These are phyloP conservation scores for Microcebus jonahi DNA, from an alignment of 2,113 vertebrate species.

Conservation along the genomic window DNA sequence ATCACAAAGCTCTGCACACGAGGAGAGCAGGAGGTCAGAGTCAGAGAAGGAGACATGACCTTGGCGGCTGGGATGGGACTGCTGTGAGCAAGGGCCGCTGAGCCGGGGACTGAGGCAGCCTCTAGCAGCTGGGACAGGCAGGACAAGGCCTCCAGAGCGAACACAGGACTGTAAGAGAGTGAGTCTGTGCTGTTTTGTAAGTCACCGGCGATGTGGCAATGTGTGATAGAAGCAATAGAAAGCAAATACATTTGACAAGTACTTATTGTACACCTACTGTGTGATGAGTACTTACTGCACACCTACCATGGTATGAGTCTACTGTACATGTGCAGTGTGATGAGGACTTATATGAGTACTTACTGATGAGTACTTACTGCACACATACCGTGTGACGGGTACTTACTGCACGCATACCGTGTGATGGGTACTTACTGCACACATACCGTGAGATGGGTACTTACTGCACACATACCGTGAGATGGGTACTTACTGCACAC, in stretches of 20 bases:
- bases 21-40: not conserved
- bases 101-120: not conserved
- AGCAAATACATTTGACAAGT: not conserved
- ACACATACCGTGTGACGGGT: rapidly evolving
- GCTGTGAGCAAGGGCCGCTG: rapidly evolving
- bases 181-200: not conserved
- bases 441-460: no score
- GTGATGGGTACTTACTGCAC: no score
- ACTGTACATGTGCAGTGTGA: no score
- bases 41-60: not conserved
- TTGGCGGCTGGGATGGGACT: not conserved
- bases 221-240: not conserved
- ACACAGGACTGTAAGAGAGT: not conserved
- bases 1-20: not conserved
- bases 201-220: not conserved
- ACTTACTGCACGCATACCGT: no score
- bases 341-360: no score
- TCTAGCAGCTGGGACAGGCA: not conserved
- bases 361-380: not conserved
- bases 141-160: no score
- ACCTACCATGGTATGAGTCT: no score
- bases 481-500: no score
- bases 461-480: no score
- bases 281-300: not conserved
- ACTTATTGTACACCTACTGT: not conserved